Evolutionary conservation across 2,797 vertebrate species (phyloP), one percentile per base, ranked within the genome.

Genomic region (Tapera naevia): DNA sequence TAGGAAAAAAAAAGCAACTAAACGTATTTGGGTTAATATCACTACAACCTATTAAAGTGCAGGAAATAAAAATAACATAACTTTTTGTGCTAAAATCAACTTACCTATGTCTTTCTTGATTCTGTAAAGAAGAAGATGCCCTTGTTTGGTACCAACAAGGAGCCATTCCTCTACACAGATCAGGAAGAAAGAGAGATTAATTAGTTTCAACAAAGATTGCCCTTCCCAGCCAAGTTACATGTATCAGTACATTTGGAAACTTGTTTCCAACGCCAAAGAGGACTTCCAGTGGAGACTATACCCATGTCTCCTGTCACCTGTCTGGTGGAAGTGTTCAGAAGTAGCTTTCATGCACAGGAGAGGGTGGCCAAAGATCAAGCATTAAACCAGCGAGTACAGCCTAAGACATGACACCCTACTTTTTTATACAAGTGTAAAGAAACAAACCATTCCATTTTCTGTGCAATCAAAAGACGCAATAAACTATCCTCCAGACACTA

Each of bases 101-200:
- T 97, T 95, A 99, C 99, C 99, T 95, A 96, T 66, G 32, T 99
- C 99, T 73, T 99, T 99, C 94, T 98, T 99, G 95, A 99, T 99
- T 83, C 98, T 98, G 92, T 99, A 99, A 81, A 99, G 98, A 7
- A 99, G 98, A 32, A 99, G 98, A 96, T 99, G 99, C 8, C 99
- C 99, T 78, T 99, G 99, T 96, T 99, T 99, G 50, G 99, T 99
- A 72, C 99, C 99, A 86, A 99, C 99, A 41, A 99, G 98, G 74
- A 99, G 99, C 98, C 99, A 99, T 95, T 99, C 99, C 95, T 99
- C 99, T 99, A 97, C 45, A 96, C 95, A 96, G 66, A 69, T 17
- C 3, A 1, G 24, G 24, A 86, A 97, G 21, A 88, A 91, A 51
- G 66, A 73, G 17, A n/a, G n/a, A 7, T 58, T 85, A 39, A 70